Percentiles rank a stretch among this genome's conserved stretches.
phyloP scores from a whole-genome alignment of 1,140 invertebrate genomes.

The Solenopsis fugax region DNA sequence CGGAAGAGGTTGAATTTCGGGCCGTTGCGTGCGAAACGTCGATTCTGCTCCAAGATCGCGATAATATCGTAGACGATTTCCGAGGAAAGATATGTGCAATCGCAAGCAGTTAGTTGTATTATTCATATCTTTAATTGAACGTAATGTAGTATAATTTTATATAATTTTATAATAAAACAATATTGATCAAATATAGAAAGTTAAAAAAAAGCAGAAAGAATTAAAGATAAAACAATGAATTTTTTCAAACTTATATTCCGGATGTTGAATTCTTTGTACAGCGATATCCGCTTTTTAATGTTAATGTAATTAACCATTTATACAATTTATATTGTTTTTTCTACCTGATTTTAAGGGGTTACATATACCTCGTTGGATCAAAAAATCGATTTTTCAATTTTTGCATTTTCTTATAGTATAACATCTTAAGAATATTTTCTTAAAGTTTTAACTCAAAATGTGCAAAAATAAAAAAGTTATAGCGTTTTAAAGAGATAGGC shows the following conservation, averaged over 20 bases:
- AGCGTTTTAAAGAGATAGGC: too few relatives aligned
- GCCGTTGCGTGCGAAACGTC: background rate
- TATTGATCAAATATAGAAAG: background rate
- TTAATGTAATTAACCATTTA: background rate
- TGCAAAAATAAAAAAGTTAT: too few relatives aligned
- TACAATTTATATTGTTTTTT: background rate
- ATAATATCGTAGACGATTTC: background rate
- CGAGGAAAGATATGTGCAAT: constrained; percentile 13
- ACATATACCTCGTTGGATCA: too few relatives aligned
- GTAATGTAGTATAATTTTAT: background rate
- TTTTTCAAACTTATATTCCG: background rate
- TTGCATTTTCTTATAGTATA: too few relatives aligned
- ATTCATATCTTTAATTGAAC: constrained; percentile 21
- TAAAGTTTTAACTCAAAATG: too few relatives aligned
- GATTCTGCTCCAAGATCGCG: constrained; percentile 1
- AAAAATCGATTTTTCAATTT: too few relatives aligned
- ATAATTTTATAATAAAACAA: background rate
- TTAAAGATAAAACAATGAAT: background rate
- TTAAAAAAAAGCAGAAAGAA: background rate
- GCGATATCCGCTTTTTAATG: background rate
- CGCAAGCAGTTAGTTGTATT: constrained; percentile 6
- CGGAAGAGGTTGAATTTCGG: constrained; percentile 1
- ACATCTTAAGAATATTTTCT: too few relatives aligned
- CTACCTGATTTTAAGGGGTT: background rate
- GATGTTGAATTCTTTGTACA: background rate